Conservation (phyloP, 2,113 vertebrate species). For the Oophaga pumilio region DNA sequence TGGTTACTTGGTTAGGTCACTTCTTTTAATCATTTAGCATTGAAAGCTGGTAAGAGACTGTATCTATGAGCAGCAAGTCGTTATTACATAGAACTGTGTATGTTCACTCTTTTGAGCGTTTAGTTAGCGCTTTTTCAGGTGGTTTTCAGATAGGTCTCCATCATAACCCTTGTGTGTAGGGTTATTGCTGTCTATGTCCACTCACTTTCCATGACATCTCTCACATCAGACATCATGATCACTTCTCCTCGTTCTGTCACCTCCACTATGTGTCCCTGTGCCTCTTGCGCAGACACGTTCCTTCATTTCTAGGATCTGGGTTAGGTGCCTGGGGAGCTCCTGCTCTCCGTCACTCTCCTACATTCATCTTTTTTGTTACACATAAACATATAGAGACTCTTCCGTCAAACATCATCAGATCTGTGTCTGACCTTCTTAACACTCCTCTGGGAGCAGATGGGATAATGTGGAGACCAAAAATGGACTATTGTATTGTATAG, state of each 20-base stretch:
- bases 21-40: too few relatives aligned
- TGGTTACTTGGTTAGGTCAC: too few relatives aligned
- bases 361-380: constrained; percentile 44
- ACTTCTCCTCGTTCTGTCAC: not conserved
- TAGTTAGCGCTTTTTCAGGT: too few relatives aligned
- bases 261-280: not conserved
- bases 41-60: too few relatives aligned
- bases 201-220: not conserved
- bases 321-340: constrained; percentile 54
- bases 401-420: constrained; percentile 3
- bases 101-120: too few relatives aligned
- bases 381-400: constrained; percentile 12
- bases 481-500: constrained; percentile 4
- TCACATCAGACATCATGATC: not conserved
- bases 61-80: too few relatives aligned
- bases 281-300: constrained; percentile 13
- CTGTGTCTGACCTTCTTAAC: constrained; percentile 6
- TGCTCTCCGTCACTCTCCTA: constrained; percentile 27
- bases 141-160: too few relatives aligned
- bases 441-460: constrained; percentile 4
- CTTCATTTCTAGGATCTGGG: constrained; percentile 51
- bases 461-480: constrained; percentile 1
- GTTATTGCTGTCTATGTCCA: not conserved
- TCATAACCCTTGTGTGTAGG: too few relatives aligned
- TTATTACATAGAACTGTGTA: too few relatives aligned